These are phyloP conservation scores for Harlomillsia oculata DNA, from an alignment of 1,140 invertebrate genomes.

Conservation along the genomic window DNA sequence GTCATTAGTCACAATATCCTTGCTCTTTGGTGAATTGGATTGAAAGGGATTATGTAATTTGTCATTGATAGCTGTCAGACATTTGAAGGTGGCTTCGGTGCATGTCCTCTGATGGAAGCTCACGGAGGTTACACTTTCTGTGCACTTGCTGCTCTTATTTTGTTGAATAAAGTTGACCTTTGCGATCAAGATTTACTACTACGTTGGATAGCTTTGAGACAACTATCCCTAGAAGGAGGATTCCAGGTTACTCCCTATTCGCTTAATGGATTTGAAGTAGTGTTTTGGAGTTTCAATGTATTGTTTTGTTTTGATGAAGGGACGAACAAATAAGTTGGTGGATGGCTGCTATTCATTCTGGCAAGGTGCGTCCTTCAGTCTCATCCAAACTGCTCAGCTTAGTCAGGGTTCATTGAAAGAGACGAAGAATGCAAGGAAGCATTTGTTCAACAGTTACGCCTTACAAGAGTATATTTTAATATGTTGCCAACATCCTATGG, in stretches of 20 bases:
- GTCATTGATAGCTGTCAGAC: conserved; percentile 68
- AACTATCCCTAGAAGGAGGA: conserved; percentile 83
- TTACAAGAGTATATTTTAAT: conserved; percentile 92
- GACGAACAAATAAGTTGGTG: conserved; percentile 94
- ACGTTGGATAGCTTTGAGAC: conserved; percentile 75
- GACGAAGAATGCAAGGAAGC: conserved; percentile 41
- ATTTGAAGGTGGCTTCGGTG: conserved; percentile 96
- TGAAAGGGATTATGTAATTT: conserved; percentile 8
- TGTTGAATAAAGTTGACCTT: conserved; percentile 67
- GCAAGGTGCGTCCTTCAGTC: conserved; percentile 84
- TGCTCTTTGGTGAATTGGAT: too few relatives aligned
- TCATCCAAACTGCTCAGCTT: conserved; percentile 44
- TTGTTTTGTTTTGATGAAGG: conserved; percentile 45
- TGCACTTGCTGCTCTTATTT: conserved; percentile 74
- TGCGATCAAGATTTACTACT: conserved; percentile 70
- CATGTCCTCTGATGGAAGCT: conserved; percentile 87
- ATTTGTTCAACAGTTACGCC: conserved; percentile 69
- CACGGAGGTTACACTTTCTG: conserved; percentile 98
- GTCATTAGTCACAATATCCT: too few relatives aligned
- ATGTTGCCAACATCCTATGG: conserved; percentile 78
- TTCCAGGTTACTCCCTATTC: too few relatives aligned
- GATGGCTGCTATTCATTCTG: conserved; percentile 99
- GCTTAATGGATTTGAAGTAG: conserved; percentile 7
- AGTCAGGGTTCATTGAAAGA: not conserved
- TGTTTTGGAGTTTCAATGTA: not conserved